Percentiles rank a stretch among this genome's conserved stretches.
Evolutionary conservation across 2,888 invertebrate genomes (phyloP).

Genomic region (Neoascia interrupta): DNA sequence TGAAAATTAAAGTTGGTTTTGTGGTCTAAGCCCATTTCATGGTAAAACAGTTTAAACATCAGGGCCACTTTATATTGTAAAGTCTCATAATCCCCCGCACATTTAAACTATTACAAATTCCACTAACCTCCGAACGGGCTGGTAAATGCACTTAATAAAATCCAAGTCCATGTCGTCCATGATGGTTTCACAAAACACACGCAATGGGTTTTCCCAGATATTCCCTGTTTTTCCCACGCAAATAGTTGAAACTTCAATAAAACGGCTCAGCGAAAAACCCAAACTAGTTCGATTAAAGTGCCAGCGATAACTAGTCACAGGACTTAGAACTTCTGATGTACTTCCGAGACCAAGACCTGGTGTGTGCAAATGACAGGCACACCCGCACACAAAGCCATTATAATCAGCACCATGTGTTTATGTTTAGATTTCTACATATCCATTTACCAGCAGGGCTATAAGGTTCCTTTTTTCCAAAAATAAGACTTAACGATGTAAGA

Average conservation of each 20-base stretch:
- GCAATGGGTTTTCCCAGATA: neutral
- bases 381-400: slow-evolving; percentile 41
- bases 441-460: too few species aligned
- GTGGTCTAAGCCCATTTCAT: too few species aligned
- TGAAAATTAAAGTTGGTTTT: too few species aligned
- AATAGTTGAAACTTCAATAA: slow-evolving; percentile 15
- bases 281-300: slow-evolving; percentile 53
- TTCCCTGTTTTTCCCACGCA: neutral
- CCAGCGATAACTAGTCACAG: slow-evolving; percentile 49
- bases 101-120: neutral
- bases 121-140: slow-evolving; percentile 39
- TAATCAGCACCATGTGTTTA: slow-evolving; percentile 49
- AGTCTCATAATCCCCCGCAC: too few species aligned
- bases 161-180: slow-evolving; percentile 68
- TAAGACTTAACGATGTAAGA: slow-evolving; percentile 12
- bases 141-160: slow-evolving; percentile 69
- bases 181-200: neutral
- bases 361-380: slow-evolving; percentile 38
- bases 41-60: too few species aligned
- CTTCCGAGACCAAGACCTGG: slow-evolving; percentile 48
- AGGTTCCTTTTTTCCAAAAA: neutral
- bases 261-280: too few species aligned
- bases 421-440: slow-evolving; percentile 40
- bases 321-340: slow-evolving; percentile 45
- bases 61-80: too few species aligned